phyloP scores from a whole-genome alignment of 2,797 vertebrate genomes.

The Sternotherus odoratus region DNA sequence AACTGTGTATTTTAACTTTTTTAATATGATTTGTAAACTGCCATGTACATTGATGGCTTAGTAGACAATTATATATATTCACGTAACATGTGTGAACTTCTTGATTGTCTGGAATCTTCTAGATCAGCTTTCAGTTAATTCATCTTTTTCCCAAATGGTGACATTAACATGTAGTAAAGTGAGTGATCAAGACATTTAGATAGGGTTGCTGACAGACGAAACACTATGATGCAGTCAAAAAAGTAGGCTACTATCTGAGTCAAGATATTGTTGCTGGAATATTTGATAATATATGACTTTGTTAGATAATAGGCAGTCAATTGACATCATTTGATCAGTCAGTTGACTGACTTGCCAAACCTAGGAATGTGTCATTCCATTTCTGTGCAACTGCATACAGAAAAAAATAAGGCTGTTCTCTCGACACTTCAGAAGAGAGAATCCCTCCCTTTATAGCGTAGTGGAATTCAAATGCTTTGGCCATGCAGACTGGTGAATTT shows the following conservation, averaged over 20 bases:
- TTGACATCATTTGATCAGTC: not conserved
- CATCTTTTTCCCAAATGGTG: not conserved
- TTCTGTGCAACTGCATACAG: not conserved
- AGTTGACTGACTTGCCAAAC: not conserved
- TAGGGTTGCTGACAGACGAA: not conserved
- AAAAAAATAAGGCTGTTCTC: not conserved
- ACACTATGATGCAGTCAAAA: not conserved
- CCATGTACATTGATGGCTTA: too few relatives aligned
- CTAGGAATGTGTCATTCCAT: not conserved
- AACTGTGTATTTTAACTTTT: not conserved
- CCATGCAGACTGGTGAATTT: not conserved
- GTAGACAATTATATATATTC: too few relatives aligned
- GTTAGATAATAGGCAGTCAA: not conserved
- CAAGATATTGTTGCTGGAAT: not conserved
- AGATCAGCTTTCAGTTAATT: not conserved
- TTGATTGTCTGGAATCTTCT: too few relatives aligned
- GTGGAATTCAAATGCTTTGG: not conserved
- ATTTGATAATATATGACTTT: not conserved
- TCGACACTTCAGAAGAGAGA: not conserved
- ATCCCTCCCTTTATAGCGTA: not conserved
- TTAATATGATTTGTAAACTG: too few relatives aligned
- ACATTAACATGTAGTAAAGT: not conserved
- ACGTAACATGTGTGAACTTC: not conserved
- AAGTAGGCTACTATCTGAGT: not conserved
- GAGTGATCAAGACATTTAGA: not conserved